Base-by-base conservation (phyloP, 1,140 invertebrate species). In the Heliothis subflexa region DNA sequence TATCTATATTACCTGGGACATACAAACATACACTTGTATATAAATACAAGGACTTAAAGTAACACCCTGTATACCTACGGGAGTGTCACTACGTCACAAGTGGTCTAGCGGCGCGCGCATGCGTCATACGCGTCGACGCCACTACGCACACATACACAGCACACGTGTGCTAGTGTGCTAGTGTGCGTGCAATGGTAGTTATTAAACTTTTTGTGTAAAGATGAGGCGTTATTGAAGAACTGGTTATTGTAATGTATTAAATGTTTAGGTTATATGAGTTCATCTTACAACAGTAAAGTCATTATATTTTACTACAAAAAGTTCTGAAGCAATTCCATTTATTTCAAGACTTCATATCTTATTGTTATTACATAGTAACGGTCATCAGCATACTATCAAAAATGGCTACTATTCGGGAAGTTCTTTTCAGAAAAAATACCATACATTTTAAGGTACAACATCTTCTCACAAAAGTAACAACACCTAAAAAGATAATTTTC, bases 71-170 rank as follows among this genome's bases (percentile, higher is more conserved):
- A 79, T 49, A 12, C 12, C 16, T 55, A 62, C 79, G 78, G 78
- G 83, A 80, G 83, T 80, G 78, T 82, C 68, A 14, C 79, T 79
- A 84, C 83, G 79, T 84, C 83, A 84, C 83, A 78, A 79, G 59
- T 45, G 66, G 72, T 80, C 72, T 80, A 71, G 73, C 57, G 80
- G 33, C 70, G 13, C 10, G 72, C 80, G 71, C 61, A 80, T 81
- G 70, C 78, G 79, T 80, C 76, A 82, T 80, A 79, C 73, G 61
- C 62, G 73, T 62, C 47, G 47, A 50, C 47, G 52, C 50, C 33
- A 57, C 28, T 18, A 61, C 45, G 50, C 68, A 47, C 66, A 47
- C 16, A 61, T 40, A 52, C n/a, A 40, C 13, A 1, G 12, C 16
- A 16, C 45, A 49, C 40, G 47, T 28, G 18, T 72, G n/a, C n/a